Evolutionary conservation across 2,113 vertebrate genomes (phyloP), one percentile per base, ranked within the genome.

Genomic region (Scomber colias): DNA sequence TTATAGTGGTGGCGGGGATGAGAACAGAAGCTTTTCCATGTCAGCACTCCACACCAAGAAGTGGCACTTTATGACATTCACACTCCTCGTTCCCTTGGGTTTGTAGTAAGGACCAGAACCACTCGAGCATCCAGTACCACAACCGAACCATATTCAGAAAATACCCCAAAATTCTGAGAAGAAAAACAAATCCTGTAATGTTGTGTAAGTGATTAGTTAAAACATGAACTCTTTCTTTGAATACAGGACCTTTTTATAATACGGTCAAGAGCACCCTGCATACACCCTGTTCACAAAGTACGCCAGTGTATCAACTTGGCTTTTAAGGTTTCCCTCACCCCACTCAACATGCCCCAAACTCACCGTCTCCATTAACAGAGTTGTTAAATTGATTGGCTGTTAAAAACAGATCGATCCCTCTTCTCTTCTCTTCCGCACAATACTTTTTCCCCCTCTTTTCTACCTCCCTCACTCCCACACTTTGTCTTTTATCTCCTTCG

Each of bases 311-410:
- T 87, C 77, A 88, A 40, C 77, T 77, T 77, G 17, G 67, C 90
- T 92, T 90, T 91, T 75, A 89, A 77, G 81, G 63, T 46, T 76
- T 9, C 66, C 57, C 72, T 21, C 19, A 16, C 68, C 57, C 48
- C 40, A 62, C 72, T 49, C 66, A 63, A 65, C 62, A 65, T 83
- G 66, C n/a, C 88, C 89, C 81, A 81, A 88, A 92, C 89, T 79
- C 79, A 46, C 90, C 86, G 87, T 90, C 87, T 94, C 92, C 94
- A 93, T 93, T 94, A 93, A 91, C 89, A 84, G 89, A 92, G 83
- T 89, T 94, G 94, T 94, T 90, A 82, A 89, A 94, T 94, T 92
- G 92, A 93, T 91, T 91, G 87, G 84, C 87, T 91, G 88, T 91
- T 93, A 91, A 82, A 91, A 94, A 93, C 85, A 82, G 79, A 89